phyloP scores from a whole-genome alignment of 2,113 vertebrate species.

The Hypomesus transpacificus region DNA sequence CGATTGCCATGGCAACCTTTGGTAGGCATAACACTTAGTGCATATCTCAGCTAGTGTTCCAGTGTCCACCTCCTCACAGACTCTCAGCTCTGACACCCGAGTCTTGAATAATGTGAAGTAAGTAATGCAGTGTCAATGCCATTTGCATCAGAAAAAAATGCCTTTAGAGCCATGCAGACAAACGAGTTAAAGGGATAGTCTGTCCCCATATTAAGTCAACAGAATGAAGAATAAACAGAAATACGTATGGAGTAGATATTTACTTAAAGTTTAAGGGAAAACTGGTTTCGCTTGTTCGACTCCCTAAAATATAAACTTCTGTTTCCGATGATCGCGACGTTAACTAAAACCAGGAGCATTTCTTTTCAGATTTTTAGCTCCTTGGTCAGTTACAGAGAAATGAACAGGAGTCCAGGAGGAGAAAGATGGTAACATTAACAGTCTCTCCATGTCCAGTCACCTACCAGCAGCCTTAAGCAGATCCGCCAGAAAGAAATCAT shows the following conservation, averaged over 20 bases:
- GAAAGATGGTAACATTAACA: no score
- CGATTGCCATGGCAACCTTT: conserved; percentile 63
- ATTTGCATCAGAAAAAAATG: conserved; percentile 12
- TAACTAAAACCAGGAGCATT: no score
- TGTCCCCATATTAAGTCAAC: no score
- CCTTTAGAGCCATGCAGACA: conserved; percentile 12
- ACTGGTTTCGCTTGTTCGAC: no score
- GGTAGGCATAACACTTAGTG: conserved; percentile 48
- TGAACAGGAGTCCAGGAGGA: no score
- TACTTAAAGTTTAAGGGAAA: no score
- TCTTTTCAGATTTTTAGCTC: no score
- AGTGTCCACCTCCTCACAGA: conserved; percentile 43
- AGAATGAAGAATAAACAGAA: no score
- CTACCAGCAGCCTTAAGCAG: conserved; percentile 38
- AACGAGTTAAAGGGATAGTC: background rate
- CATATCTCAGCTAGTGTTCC: conserved; percentile 53
- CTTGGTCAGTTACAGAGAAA: no score
- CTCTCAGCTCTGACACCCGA: conserved; percentile 32
- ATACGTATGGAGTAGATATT: no score
- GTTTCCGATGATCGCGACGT: no score
- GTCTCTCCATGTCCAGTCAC: conserved; percentile 5
- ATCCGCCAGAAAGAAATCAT: conserved; percentile 55
- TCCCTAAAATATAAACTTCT: no score
- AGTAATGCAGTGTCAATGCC: conserved; percentile 46
- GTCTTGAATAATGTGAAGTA: conserved; percentile 34